Conservation (phyloP, 2,888 invertebrate genomes). For the Leucania comma region DNA sequence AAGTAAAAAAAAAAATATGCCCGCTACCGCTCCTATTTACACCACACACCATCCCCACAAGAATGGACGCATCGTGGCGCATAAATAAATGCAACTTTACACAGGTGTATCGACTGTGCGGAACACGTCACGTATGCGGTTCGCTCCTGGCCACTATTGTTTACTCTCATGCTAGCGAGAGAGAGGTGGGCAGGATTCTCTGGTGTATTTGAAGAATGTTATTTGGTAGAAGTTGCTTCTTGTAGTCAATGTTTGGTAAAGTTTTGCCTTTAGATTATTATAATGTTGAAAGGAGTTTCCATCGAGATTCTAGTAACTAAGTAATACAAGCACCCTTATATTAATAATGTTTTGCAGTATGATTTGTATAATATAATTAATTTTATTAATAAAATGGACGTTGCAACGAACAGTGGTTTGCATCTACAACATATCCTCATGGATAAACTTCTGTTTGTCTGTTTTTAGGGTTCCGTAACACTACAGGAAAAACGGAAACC, state of each 20-base stretch:
- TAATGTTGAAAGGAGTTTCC: no score
- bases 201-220: not conserved
- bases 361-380: no score
- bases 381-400: no score
- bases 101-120: conserved; percentile 80
- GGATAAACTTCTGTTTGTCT: no score
- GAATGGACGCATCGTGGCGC: conserved; percentile 75
- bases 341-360: no score
- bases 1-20: not conserved
- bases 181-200: conserved; percentile 7
- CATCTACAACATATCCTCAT: no score
- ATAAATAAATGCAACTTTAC: conserved; percentile 82
- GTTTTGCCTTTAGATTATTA: not conserved
- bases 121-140: conserved; percentile 71
- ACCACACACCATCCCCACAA: conserved; percentile 45
- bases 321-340: no score
- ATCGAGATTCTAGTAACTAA: no score
- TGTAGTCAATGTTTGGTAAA: not conserved
- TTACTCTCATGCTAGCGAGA: conserved; percentile 34
- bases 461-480: no score
- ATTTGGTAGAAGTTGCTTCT: not conserved
- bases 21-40: conserved; percentile 53
- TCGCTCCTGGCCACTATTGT: conserved; percentile 47
- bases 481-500: no score
- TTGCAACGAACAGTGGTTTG: no score